Conservation (phyloP, 2,888 invertebrate genomes). For the Gastrophysa polygoni region DNA sequence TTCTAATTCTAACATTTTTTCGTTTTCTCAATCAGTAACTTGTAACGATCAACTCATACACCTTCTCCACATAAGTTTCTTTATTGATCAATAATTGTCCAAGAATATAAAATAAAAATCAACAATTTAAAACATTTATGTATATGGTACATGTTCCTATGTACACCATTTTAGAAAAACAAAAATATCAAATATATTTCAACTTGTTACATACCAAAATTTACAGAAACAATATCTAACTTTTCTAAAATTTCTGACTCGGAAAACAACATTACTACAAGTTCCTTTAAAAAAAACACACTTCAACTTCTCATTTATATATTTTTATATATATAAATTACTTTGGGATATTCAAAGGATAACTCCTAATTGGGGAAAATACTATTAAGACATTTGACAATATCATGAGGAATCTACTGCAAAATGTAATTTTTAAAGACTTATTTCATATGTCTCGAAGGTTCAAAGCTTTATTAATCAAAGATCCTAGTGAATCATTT, state of each 20-base stretch:
- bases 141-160: conserved; percentile 28
- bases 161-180: conserved; percentile 29
- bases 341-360: conserved; percentile 22
- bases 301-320: conserved; percentile 14
- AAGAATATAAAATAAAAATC: conserved; percentile 34
- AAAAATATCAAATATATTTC: conserved; percentile 24
- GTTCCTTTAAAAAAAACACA: conserved; percentile 22
- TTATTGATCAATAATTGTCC: conserved; percentile 27
- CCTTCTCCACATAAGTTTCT: conserved; percentile 20
- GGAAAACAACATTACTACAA: conserved; percentile 29
- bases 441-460: conserved; percentile 25
- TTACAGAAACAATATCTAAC: conserved; percentile 28
- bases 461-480: conserved; percentile 15
- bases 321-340: conserved; percentile 10
- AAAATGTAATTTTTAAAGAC: conserved; percentile 19
- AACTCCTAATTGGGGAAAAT: conserved; percentile 28
- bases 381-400: conserved; percentile 28
- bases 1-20: no score
- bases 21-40: no score
- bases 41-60: neutral
- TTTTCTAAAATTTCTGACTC: conserved; percentile 22
- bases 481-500: conserved; percentile 19
- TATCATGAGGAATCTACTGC: conserved; percentile 21
- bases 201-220: conserved; percentile 25
- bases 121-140: conserved; percentile 31